Evolutionary conservation across 2,888 invertebrate species (phyloP).

Genomic region (Chironomus tentans): DNA sequence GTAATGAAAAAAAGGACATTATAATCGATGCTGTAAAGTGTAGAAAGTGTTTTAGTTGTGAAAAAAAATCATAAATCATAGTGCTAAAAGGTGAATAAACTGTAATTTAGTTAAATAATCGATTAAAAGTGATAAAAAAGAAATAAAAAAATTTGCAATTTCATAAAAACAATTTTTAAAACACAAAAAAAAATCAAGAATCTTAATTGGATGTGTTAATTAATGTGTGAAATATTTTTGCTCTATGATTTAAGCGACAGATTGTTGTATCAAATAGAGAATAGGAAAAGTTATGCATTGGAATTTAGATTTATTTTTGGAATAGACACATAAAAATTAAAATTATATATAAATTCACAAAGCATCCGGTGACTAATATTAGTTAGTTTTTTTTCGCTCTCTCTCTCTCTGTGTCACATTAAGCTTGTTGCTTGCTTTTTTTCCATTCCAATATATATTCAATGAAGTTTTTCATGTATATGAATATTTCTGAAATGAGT

Average conservation of each 20-base stretch:
- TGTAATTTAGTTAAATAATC: too few species aligned
- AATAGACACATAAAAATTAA: neutral
- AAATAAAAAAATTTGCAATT: too few species aligned
- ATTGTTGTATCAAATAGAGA: neutral
- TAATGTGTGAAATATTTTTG: neutral
- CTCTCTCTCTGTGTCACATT: neutral
- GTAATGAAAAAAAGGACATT: too few species aligned
- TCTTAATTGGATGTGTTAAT: neutral
- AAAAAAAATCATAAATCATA: too few species aligned
- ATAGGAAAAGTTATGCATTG: neutral
- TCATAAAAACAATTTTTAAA: too few species aligned
- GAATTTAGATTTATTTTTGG: neutral
- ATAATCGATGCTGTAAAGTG: too few species aligned
- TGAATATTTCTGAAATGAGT: neutral
- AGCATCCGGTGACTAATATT: slow-evolving; percentile 24
- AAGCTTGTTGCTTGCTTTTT: slow-evolving; percentile 1
- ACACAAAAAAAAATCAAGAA: too few species aligned
- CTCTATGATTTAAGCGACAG: neutral
- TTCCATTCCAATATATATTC: neutral
- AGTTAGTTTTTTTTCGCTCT: neutral
- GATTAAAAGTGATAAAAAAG: too few species aligned
- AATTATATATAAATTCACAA: neutral
- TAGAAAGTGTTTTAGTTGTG: too few species aligned
- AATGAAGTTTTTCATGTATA: neutral
- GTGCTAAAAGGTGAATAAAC: too few species aligned